phyloP scores from a whole-genome alignment of 2,113 vertebrate species.

The Apteryx mantelli region DNA sequence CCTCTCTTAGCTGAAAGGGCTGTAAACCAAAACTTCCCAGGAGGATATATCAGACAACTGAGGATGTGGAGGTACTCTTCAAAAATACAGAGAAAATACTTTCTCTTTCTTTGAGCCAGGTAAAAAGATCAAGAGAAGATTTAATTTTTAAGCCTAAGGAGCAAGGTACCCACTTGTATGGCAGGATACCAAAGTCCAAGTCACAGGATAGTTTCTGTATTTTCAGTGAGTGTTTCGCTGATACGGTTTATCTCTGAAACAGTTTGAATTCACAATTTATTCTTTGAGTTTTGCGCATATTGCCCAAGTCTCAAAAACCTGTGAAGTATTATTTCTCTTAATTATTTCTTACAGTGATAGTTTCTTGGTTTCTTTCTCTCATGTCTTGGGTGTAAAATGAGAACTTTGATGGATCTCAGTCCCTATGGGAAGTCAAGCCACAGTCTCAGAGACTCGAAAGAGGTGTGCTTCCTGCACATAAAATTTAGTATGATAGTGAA shows the following conservation, averaged over 20 bases:
- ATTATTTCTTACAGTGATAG: background rate
- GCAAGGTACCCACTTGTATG: background rate
- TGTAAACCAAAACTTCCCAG: constrained; percentile 34
- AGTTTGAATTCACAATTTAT: background rate
- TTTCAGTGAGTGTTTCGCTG: background rate
- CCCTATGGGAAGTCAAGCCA: background rate
- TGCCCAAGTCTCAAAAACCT: background rate
- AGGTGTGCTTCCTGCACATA: background rate
- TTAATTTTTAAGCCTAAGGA: background rate
- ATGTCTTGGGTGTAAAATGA: background rate
- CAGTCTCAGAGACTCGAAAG: background rate
- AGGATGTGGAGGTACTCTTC: background rate
- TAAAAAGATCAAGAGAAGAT: background rate
- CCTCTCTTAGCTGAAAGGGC: background rate
- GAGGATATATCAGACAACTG: background rate
- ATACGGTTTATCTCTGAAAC: background rate
- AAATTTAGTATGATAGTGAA: background rate
- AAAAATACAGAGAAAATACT: background rate
- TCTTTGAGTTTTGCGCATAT: background rate
- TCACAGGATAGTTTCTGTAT: background rate
- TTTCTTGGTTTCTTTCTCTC: background rate
- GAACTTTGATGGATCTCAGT: background rate
- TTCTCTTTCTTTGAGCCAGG: background rate
- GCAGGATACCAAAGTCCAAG: background rate
- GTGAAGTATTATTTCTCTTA: background rate